Percentiles rank a stretch among this genome's conserved stretches.
phyloP scores from a whole-genome alignment of 2,797 vertebrate species.

The Cyclura pinguis region DNA sequence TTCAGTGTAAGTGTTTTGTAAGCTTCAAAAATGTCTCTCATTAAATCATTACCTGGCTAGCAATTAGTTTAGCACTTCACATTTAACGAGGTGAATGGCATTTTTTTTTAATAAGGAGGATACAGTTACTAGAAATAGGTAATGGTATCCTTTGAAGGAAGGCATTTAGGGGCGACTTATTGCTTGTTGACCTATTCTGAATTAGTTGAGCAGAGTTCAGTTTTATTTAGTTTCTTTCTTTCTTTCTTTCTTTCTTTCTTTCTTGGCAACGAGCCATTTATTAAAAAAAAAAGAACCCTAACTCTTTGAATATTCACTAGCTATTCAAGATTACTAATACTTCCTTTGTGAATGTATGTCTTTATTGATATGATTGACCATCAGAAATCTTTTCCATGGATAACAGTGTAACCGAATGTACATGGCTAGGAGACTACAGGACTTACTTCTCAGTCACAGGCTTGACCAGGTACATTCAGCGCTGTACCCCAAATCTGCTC shows the following conservation, averaged over 20 bases:
- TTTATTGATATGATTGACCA: neutral
- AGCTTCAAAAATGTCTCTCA: constrained; percentile 22
- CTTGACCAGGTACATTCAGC: neutral
- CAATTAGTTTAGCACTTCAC: constrained; percentile 41
- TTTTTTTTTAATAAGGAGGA: constrained; percentile 34
- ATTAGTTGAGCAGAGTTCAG: neutral
- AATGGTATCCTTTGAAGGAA: constrained; percentile 16
- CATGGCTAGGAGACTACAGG: neutral
- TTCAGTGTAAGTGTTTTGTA: constrained; percentile 28
- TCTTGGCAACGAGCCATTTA: neutral
- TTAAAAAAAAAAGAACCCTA: neutral
- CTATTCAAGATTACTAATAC: neutral
- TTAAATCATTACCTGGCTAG: constrained; percentile 20
- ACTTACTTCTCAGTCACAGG: neutral
- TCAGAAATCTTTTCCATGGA: neutral
- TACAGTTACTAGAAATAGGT: constrained; percentile 28
- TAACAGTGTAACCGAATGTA: neutral
- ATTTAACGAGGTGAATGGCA: constrained; percentile 23
- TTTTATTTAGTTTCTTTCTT: constrained; percentile 8
- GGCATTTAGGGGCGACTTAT: constrained; percentile 27
- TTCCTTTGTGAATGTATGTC: neutral
- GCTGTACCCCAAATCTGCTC: neutral
- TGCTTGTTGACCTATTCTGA: constrained; percentile 36
- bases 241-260: constrained; percentile 20
- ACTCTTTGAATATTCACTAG: neutral